Percentiles rank a stretch among this genome's conserved stretches.
Conservation (phyloP, 1,140 invertebrate species). For the Ctenoplectra terminalis region DNA sequence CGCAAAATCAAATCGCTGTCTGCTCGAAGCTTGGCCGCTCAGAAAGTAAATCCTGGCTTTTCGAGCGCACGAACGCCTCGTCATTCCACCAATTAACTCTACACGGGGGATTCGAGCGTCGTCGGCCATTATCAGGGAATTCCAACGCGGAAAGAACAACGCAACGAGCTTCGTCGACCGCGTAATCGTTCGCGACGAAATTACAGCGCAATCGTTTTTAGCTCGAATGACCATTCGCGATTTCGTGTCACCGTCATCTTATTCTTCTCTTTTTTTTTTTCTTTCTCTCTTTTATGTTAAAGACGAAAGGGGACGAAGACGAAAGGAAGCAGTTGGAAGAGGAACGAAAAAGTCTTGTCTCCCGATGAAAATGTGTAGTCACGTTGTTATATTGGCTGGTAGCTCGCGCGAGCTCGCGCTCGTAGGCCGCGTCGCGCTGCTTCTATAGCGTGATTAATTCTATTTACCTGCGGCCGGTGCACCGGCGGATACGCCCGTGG, state of each 20-base stretch:
- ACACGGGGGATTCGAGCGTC: not conserved
- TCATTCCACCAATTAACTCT: conserved; percentile 27
- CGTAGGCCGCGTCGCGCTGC: conserved; percentile 20
- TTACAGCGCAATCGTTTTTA: conserved; percentile 21
- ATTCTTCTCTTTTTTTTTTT: not conserved
- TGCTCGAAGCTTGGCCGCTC: not conserved
- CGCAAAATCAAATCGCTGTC: conserved; percentile 1
- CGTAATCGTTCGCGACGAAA: conserved; percentile 35
- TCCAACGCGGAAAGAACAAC: conserved; percentile 10
- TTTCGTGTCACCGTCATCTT: not conserved
- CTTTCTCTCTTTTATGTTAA: not conserved
- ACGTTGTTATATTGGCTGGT: conserved; percentile 73
- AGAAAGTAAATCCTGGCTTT: conserved; percentile 27
- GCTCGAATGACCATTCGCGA: conserved; percentile 22
- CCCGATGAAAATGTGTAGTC: conserved; percentile 69
- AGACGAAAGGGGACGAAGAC: not conserved
- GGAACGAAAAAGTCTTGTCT: conserved; percentile 34
- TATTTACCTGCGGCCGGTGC: conserved; percentile 73
- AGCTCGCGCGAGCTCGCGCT: conserved; percentile 36
- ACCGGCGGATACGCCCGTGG: conserved; percentile 66
- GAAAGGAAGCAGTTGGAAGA: not conserved
- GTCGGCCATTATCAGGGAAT: not conserved
- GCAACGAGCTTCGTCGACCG: conserved; percentile 2
- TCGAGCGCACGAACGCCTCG: no score
- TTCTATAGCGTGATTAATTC: conserved; percentile 74